Conservation (phyloP, 2,113 vertebrate species). For the Microtus pennsylvanicus region DNA sequence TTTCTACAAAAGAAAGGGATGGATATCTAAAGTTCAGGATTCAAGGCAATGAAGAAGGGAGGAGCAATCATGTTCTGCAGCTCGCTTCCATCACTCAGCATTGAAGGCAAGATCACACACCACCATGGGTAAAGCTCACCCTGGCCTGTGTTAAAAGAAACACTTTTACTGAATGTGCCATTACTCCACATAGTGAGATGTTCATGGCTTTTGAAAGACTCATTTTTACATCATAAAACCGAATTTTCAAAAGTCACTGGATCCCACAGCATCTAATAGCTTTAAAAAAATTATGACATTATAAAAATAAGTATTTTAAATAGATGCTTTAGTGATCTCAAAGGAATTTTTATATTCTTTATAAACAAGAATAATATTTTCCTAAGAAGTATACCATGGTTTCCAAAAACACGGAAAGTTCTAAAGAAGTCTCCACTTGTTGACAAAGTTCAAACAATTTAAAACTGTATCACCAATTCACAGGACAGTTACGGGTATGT, state of each 20-base stretch:
- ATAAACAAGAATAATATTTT: conserved; percentile 58
- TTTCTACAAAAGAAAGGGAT: not conserved
- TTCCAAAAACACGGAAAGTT: conserved; percentile 4
- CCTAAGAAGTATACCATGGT: conserved; percentile 15
- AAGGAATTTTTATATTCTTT: conserved; percentile 30
- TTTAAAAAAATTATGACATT: not conserved
- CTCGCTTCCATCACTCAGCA: not conserved
- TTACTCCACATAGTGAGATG: not conserved
- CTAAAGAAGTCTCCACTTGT: not conserved
- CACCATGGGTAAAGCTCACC: not conserved
- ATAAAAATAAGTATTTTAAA: conserved; percentile 55
- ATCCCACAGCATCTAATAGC: not conserved
- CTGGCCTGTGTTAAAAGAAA: not conserved
- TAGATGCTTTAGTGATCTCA: not conserved
- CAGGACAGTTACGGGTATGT: not conserved
- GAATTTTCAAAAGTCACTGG: conserved; percentile 22
- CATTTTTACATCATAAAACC: not conserved
- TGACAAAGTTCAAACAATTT: conserved; percentile 37
- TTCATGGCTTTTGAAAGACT: not conserved
- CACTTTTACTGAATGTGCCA: not conserved
- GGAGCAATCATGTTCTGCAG: not conserved
- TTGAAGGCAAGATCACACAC: not conserved
- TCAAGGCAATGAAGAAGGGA: not conserved
- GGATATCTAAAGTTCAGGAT: not conserved
- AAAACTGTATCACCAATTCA: not conserved